Base-by-base conservation (phyloP, 30 jellyfish, hydroid and myxozoan genomes). In the Aurelia aurita complex sp. Pacific region DNA sequence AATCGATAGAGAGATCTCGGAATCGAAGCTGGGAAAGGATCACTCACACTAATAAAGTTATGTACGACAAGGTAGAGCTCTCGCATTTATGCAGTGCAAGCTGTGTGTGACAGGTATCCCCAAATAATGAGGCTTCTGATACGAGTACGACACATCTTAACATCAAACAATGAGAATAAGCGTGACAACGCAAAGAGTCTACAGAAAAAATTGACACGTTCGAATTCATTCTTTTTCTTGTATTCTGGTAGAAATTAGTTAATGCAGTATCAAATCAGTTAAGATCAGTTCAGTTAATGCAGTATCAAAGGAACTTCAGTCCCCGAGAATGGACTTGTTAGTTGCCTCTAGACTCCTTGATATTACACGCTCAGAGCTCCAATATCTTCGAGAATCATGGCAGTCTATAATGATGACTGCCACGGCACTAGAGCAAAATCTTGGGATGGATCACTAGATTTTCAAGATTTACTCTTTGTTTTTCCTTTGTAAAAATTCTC, bases 81-180 rank as follows among this genome's bases (percentile, higher is more conserved):
- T 5, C 62, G 87, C 6, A 35, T 74, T 38, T 88, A 84, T 66
- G 63, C 92, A 33, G 85, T 78, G 19, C 79, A 80, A 64, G 89
- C 89, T 46, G 74, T 84, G 53, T 64, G 93, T 12, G 93, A 84
- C 64, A 57, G 93, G n/a, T 84, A 71, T 84, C 93, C 88, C 9
- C 81, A 43, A 18, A 84, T 71, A 6, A 60, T 84, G 93, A 34
- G 64, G 32, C 36, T 84, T 74, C 42, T 70, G 16, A 72, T 87
- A 53, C 87, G 29, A 23, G 29, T 23, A 23, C 29, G 72, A 65
- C 7, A 53, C 9, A 36, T 73, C 72, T 83, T 83, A 73, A 23
- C 29, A 23, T 23, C 29, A 23, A 59, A 36, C 34, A 71, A 62
- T 1, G n/a, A 83, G 42, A 19, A 64, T 12, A 84, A 80, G 60